These are phyloP conservation scores for Cyprinus carpio DNA, from an alignment of 2,113 vertebrate species.

Conservation along the genomic window DNA sequence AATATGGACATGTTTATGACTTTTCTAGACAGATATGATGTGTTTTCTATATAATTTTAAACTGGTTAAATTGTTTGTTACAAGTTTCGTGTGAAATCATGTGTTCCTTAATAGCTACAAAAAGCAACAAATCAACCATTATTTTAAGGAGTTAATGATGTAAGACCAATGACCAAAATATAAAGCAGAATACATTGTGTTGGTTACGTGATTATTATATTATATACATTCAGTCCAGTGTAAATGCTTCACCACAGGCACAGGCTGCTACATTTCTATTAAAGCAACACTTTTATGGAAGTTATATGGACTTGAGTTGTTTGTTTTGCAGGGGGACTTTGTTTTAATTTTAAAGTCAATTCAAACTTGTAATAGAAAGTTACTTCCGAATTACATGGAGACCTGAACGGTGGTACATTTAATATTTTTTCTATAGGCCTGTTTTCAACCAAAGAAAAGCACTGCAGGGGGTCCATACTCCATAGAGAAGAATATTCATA, in stretches of 20 bases:
- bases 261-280: background rate
- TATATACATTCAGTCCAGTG: background rate
- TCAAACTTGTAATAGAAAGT: background rate
- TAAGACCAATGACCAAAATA: background rate
- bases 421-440: too few relatives aligned
- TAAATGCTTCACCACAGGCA: background rate
- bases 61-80: background rate
- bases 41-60: background rate
- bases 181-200: background rate
- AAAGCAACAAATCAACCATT: background rate
- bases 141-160: constrained; percentile 3
- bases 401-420: background rate
- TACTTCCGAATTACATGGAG: background rate
- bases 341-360: background rate
- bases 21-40: background rate
- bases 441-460: too few relatives aligned
- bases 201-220: background rate
- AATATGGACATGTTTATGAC: background rate
- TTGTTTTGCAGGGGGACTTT: background rate
- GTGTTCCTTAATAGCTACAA: background rate
- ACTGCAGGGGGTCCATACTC: background rate
- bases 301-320: background rate
- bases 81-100: too few relatives aligned
- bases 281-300: background rate
- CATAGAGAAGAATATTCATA: too few relatives aligned